Base-by-base conservation (phyloP, 2,797 vertebrate species). In the Emydoidea blandingii region DNA sequence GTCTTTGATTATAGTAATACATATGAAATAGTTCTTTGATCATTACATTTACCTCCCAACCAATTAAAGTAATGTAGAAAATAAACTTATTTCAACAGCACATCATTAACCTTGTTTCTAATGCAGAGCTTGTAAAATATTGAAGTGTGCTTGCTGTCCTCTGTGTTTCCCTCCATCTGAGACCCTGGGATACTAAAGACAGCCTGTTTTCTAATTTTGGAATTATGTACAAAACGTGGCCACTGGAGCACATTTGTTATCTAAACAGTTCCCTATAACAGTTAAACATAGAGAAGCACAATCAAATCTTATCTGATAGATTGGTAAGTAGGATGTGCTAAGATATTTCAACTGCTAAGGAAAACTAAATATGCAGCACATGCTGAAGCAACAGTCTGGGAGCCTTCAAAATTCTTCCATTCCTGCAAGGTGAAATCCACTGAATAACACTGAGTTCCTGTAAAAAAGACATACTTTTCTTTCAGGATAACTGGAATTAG, bases 241-340 rank as follows among this genome's bases (percentile, higher is more conserved):
- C 68, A 95, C 59, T 74, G 65, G 12, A 97, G 89, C 82, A 94
- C 89, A 96, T 95, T 59, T 4, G 1, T 89, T 92, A 94, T 97
- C 92, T 96, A 97, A 97, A 97, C 93, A 96, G 79, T 91, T 93
- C 54, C 94, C 91, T 12, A 2, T 27, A 82, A 96, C 81, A 93
- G 88, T 97, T 95, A 97, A 97, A 97, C 95, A 97, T 34, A 92
- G 83, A 87, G 68, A 96, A 97, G 94, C 92, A 92, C 92, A 95
- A 94, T 89, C 94, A 95, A 95, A 89, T 76, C 59, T 97, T 94
- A 97, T 95, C 95, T 96, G 94, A 92, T 81, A 89, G 83, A 49
- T 94, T 96, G 92, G 94, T 90, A 97, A 96, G 93, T 86, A 95
- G 92, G 86, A 93, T 94, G 94, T 94, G 88, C 86, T 94, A 83